Percentiles rank a stretch among this genome's conserved stretches.
Evolutionary conservation across 2,888 invertebrate genomes (phyloP).

Genomic region (Cheilosia pagana): DNA sequence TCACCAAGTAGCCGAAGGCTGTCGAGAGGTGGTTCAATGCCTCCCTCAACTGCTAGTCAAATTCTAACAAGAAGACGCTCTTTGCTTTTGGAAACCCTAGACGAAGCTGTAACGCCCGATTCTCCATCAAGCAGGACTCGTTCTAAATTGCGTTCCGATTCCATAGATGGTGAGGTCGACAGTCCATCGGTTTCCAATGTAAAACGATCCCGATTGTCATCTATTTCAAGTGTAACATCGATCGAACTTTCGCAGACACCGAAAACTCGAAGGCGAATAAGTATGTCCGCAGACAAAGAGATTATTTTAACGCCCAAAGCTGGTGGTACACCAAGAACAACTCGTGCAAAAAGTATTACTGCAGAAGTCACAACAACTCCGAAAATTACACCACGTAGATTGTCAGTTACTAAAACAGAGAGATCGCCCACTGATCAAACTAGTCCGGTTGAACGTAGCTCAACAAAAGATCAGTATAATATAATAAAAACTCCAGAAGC

Average conservation of each 20-base stretch:
- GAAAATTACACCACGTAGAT: slow-evolving; percentile 55
- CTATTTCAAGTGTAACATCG: slow-evolving; percentile 75
- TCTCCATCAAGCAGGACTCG: slow-evolving; percentile 78
- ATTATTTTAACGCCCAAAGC: slow-evolving; percentile 56
- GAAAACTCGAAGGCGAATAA: slow-evolving; percentile 72
- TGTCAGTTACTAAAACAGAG: slow-evolving; percentile 49
- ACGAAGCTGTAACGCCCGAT: slow-evolving; percentile 75
- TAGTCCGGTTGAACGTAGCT: slow-evolving; percentile 19
- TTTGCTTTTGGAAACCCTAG: slow-evolving; percentile 76
- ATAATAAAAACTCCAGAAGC: slow-evolving; percentile 11
- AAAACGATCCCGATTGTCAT: slow-evolving; percentile 76
- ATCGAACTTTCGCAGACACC: slow-evolving; percentile 74
- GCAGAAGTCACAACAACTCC: slow-evolving; percentile 36
- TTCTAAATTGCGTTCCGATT: slow-evolving; percentile 76
- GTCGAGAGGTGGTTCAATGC: slow-evolving; percentile 76
- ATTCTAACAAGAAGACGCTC: slow-evolving; percentile 76
- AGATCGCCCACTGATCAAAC: slow-evolving; percentile 21
- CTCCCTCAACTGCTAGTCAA: slow-evolving; percentile 71
- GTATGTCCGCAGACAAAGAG: slow-evolving; percentile 53
- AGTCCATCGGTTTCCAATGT: slow-evolving; percentile 53
- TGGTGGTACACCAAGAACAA: slow-evolving; percentile 64
- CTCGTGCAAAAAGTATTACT: slow-evolving; percentile 60
- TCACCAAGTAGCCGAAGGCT: slow-evolving; percentile 64
- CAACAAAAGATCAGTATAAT: slow-evolving; percentile 22
- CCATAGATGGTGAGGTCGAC: slow-evolving; percentile 76